Evolutionary conservation across 2,888 invertebrate species (phyloP), one percentile per base, ranked within the genome.

Genomic region (Seira ritae): DNA sequence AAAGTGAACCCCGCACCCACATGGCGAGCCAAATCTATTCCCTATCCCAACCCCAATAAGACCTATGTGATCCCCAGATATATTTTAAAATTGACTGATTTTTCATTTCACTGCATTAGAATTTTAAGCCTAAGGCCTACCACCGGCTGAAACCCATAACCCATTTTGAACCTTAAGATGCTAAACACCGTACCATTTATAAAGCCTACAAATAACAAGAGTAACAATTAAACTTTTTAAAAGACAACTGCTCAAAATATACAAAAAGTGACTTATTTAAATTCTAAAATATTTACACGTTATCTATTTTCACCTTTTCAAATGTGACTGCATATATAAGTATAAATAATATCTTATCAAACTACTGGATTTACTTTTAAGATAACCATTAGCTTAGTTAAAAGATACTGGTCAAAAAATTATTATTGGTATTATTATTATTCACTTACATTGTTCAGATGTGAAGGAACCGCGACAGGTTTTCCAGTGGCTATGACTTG

Each of bases 401-500:
- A 31, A n/a, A n/a, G n/a, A 42, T 31, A 69, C 60, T 46, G 55
- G 8, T 2, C 20, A 67, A 65, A 15, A 77, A 81, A 50, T 71
- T 67, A 74, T 65, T 68, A 74, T 37, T 71, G 50, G 60, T 82
- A 81, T 17, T 75, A 15, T 69, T 77, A 70, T 77, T 50, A 77
- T 72, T 82, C 66, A 88, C 89, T 89, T 86, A 89, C 89, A 80
- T 84, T 89, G 80, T 72, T 85, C 67, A 85, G 80, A 82, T 85
- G 86, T 75, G 71, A 77, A 68, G 85, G 89, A 76, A 86, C 87
- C 31, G 88, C 85, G 23, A 85, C 88, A 31, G 87, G 86, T 46
- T 84, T 88, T 74, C 89, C 89, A 12, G 89, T 87, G 1, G 88
- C 85, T n/a, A 89, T 89, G 0, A 89, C 89, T 87, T 89, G 88